Evolutionary conservation across 64 coral and sea anemone species (phyloP).

Genomic region (Stichodactyla helianthus): DNA sequence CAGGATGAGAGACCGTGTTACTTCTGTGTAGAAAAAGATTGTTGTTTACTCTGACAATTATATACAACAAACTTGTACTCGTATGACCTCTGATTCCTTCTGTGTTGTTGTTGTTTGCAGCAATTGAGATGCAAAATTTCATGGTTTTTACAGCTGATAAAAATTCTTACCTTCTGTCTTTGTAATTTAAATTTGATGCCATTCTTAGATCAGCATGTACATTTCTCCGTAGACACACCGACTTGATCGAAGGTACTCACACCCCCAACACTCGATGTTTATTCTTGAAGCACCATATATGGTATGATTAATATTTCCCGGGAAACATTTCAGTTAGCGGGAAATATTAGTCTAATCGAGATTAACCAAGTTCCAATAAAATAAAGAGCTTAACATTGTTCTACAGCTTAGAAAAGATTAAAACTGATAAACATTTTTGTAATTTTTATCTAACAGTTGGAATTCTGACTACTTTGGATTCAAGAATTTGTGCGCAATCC

Average conservation of each 20-base stretch:
- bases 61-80: no score
- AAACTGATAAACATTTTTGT: no score
- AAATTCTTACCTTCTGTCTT: conserved; percentile 12
- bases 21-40: background rate
- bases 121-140: background rate
- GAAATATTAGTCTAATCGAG: background rate
- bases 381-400: no score
- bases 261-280: background rate
- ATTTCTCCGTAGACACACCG: background rate
- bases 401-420: no score
- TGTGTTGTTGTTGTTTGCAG: background rate
- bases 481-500: no score
- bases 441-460: no score
- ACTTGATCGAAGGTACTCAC: background rate
- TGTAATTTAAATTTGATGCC: background rate
- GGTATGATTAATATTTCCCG: background rate
- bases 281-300: conserved; percentile 5
- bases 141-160: background rate
- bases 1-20: no score
- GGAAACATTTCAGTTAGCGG: background rate
- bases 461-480: no score
- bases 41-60: no score
- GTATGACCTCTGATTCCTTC: background rate
- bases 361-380: background rate
- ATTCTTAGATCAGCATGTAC: background rate